phyloP scores from a whole-genome alignment of 1,140 invertebrate genomes.

The Trachymyrmex septentrionalis region DNA sequence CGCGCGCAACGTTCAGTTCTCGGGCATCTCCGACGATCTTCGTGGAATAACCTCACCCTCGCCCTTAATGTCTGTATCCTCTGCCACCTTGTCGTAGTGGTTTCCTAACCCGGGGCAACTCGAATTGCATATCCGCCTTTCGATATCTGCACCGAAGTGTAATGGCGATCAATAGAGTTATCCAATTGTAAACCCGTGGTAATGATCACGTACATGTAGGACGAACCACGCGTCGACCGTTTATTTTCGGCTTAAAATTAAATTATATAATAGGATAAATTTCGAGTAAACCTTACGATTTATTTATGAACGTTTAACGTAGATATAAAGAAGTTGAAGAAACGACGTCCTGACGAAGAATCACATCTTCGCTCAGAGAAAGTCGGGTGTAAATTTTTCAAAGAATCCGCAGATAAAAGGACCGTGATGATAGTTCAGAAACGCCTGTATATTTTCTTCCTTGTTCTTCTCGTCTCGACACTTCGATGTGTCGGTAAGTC shows the following conservation, averaged over 20 bases:
- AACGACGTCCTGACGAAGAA: slow-evolving; percentile 16
- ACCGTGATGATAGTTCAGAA: slow-evolving; percentile 33
- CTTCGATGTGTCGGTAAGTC: slow-evolving; percentile 31
- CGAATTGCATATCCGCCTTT: slow-evolving; percentile 58
- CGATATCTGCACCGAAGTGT: slow-evolving; percentile 51
- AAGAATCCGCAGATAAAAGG: slow-evolving; percentile 42
- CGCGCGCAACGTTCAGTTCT: slow-evolving; percentile 82
- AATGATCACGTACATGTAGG: slow-evolving; percentile 8
- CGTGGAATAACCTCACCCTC: slow-evolving; percentile 82
- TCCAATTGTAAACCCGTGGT: slow-evolving; percentile 23
- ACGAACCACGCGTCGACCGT: background rate
- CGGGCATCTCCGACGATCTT: slow-evolving; percentile 84
- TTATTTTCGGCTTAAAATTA: background rate
- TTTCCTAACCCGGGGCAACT: slow-evolving; percentile 75
- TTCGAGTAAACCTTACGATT: slow-evolving; percentile 29
- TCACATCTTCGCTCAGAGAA: slow-evolving; percentile 5
- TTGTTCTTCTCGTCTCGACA: background rate
- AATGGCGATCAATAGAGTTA: slow-evolving; percentile 55
- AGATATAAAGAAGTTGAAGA: background rate
- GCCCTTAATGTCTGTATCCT: slow-evolving; percentile 83
- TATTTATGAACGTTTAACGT: background rate
- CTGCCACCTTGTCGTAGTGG: slow-evolving; percentile 74
- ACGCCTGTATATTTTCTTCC: slow-evolving; percentile 46
- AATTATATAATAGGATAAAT: background rate
- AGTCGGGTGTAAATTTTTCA: slow-evolving; percentile 44